Conservation (phyloP, 2,113 vertebrate genomes). For the Phaethornis superciliosus region DNA sequence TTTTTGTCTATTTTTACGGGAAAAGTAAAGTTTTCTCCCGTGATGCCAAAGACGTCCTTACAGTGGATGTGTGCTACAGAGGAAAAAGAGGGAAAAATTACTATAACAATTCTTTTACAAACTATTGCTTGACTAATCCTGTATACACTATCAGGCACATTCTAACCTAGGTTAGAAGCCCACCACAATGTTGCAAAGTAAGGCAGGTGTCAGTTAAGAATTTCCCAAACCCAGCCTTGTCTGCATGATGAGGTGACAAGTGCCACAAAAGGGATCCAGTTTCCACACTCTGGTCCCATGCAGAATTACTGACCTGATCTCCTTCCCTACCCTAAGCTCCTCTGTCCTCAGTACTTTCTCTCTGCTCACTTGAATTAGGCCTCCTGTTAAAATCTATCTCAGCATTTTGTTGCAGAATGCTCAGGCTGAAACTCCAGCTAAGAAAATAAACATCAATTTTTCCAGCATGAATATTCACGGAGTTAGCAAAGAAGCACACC, state of each 20-base stretch:
- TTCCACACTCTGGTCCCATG: background rate
- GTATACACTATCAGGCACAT: background rate
- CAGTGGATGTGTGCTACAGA: background rate
- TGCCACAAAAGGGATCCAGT: background rate
- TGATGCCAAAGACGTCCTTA: background rate
- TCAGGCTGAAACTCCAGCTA: background rate
- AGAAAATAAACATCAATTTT: background rate
- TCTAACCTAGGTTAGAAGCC: background rate
- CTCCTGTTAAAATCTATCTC: background rate
- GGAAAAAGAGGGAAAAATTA: background rate
- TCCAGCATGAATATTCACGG: background rate
- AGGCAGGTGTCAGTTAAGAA: background rate
- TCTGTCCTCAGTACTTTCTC: background rate
- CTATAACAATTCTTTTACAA: background rate
- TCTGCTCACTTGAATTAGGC: background rate
- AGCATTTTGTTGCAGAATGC: background rate
- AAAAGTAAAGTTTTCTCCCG: constrained; percentile 40
- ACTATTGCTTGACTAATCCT: background rate
- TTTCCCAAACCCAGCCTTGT: background rate
- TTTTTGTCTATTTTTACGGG: background rate
- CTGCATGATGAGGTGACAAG: background rate
- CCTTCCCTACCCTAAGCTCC: background rate
- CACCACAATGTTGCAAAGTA: background rate
- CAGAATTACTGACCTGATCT: background rate
- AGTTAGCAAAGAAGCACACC: background rate